Conservation (phyloP, 1,140 invertebrate species). For the Leptinotarsa undecemlineata region DNA sequence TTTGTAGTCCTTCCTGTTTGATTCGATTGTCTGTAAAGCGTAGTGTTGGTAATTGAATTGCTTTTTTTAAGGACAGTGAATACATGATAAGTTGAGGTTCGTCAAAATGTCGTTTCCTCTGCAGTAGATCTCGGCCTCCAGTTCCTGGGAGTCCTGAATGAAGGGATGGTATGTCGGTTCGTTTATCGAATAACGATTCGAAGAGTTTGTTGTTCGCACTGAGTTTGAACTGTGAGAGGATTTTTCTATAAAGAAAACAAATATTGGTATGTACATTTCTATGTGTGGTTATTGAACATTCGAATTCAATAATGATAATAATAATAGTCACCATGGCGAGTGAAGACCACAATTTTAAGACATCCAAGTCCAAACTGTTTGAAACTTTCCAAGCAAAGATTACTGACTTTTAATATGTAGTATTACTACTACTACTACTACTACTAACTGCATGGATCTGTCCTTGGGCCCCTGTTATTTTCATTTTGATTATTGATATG, state of each 20-base stretch:
- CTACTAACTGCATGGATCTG: too few relatives aligned
- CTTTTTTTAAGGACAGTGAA: conserved; percentile 8
- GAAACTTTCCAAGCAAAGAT: too few relatives aligned
- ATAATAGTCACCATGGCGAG: too few relatives aligned
- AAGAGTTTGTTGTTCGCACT: neutral
- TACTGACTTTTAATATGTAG: too few relatives aligned
- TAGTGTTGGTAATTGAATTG: conserved; percentile 9
- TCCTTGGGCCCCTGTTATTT: too few relatives aligned
- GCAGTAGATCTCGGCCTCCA: conserved; percentile 42
- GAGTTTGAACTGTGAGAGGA: neutral
- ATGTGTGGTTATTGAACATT: too few relatives aligned
- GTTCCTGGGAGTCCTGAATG: conserved; percentile 35
- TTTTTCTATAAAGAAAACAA: neutral
- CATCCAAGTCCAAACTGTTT: too few relatives aligned
- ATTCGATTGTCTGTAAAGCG: conserved; percentile 33
- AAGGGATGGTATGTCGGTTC: conserved; percentile 44
- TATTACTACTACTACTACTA: too few relatives aligned
- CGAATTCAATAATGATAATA: too few relatives aligned
- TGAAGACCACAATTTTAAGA: too few relatives aligned
- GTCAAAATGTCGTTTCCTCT: conserved; percentile 49
- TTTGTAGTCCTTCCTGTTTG: conserved; percentile 10
- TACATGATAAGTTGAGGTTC: conserved; percentile 53
- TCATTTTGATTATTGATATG: too few relatives aligned
- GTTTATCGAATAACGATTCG: neutral
- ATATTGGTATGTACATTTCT: too few relatives aligned